phyloP scores from a whole-genome alignment of 1,140 invertebrate species.

The Parapsyche elsis region DNA sequence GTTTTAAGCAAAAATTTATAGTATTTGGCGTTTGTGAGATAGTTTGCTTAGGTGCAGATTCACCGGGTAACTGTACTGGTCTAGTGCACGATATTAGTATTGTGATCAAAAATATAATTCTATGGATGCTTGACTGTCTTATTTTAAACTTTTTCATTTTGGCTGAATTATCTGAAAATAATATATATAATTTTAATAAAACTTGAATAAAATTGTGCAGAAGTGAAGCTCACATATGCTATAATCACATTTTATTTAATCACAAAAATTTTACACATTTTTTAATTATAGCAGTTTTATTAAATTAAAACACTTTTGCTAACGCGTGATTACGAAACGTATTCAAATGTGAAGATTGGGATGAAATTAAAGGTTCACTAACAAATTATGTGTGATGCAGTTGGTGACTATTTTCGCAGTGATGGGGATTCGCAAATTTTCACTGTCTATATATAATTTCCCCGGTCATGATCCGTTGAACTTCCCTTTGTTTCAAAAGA shows the following conservation, averaged over 20 bases:
- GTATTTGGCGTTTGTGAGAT: conserved; percentile 42
- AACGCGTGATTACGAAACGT: too few relatives aligned
- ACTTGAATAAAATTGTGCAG: too few relatives aligned
- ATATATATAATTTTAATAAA: background rate
- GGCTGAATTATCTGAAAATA: background rate
- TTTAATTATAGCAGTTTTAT: too few relatives aligned
- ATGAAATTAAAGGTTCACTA: too few relatives aligned
- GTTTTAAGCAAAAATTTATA: conserved; percentile 68
- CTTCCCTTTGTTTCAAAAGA: conserved; percentile 49
- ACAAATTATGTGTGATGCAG: background rate
- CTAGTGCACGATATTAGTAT: conserved; percentile 45
- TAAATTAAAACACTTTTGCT: background rate
- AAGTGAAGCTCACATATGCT: background rate
- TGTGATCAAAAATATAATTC: conserved; percentile 35
- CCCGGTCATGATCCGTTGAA: conserved; percentile 46
- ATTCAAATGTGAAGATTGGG: too few relatives aligned
- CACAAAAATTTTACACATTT: too few relatives aligned
- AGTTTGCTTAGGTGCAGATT: conserved; percentile 34
- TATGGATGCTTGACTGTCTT: conserved; percentile 28
- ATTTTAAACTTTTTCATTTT: background rate
- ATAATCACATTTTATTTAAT: too few relatives aligned
- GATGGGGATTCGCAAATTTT: conserved; percentile 50
- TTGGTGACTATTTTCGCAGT: conserved; percentile 44
- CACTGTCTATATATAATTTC: conserved; percentile 54
- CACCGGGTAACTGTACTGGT: conserved; percentile 51